Base-by-base conservation (phyloP, 2,113 vertebrate species). In the Petrocephalus microphthalmus region DNA sequence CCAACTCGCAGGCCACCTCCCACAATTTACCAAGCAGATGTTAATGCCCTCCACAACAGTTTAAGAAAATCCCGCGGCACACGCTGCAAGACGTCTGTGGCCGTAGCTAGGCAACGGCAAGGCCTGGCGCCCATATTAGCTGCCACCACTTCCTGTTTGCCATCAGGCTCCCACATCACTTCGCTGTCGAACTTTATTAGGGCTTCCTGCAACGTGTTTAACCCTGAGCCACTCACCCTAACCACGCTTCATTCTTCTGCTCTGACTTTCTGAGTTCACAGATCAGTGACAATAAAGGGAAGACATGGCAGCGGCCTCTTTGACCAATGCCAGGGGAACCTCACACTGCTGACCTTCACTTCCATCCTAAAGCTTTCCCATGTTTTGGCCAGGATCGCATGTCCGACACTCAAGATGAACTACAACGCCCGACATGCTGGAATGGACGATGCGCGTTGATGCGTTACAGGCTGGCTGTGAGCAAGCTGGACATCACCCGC, bases 401-500 rank as follows among this genome's bases (percentile, higher is more conserved):
- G 67, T 17, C 15, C 15, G n/a, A 29, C 60, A 29, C n/a, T 67
- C 60, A 67, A 29, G 53, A 83, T 5, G 25, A 60, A 42, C n/a
- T 82, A 82, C 37, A 56, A 56, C 17, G 49, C 29, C 42, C 49
- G 29, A 67, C 60, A 29, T 47, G 33, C 42, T n/a, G 29, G 51
- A 60, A 20, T 45, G 51, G 22, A 54, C 19, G 2, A 15, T 54
- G 17, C 29, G 49, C 51, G 7, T 52, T 81, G 87, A 13, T 42
- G 42, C 29, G 83, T 25, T 5, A 83, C 4, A 8, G 22, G 81
- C 15, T 57, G 67, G 52, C 51, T 53, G 52, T 53, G 47, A 60
- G 10, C 22, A 53, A 88, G 25, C 20, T 74, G 71, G 25, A 57
- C 19, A 54, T 88, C 78, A 88, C 52, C 87, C 84, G 87, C 25